These are phyloP conservation scores for Dasypolia templi DNA, from an alignment of 2,888 invertebrate species.

Conservation along the genomic window DNA sequence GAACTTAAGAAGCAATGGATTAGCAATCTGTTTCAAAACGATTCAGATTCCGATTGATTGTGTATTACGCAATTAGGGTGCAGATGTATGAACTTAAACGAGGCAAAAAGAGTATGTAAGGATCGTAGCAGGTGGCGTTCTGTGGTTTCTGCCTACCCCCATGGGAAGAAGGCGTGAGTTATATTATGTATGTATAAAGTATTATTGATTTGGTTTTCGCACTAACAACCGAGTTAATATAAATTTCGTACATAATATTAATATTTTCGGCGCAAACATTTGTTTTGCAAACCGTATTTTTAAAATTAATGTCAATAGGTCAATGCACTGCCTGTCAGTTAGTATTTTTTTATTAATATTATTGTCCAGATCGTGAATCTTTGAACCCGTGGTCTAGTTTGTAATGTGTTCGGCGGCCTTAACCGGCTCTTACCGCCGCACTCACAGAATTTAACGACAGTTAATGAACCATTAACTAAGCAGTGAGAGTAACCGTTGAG, in stretches of 20 bases:
- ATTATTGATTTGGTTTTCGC: not conserved
- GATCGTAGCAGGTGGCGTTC: too few species aligned
- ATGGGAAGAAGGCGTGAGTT: too few species aligned
- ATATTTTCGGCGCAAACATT: not conserved
- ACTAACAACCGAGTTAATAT: not conserved
- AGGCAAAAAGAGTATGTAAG: too few species aligned
- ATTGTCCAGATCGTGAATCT: slow-evolving; percentile 26
- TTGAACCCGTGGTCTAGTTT: slow-evolving; percentile 41
- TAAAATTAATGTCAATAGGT: slow-evolving; percentile 62
- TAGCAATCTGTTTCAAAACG: too few species aligned
- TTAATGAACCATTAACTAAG: not conserved
- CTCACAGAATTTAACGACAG: not conserved
- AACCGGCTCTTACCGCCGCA: not conserved
- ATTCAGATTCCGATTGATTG: too few species aligned
- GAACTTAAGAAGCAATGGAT: too few species aligned
- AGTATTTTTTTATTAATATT: slow-evolving; percentile 54
- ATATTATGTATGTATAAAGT: too few species aligned
- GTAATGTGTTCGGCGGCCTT: slow-evolving; percentile 4
- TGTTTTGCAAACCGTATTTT: slow-evolving; percentile 34
- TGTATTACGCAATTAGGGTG: too few species aligned
- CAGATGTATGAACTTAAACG: too few species aligned
- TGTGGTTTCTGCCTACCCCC: too few species aligned
- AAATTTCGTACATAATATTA: not conserved
- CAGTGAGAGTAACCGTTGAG: not conserved
- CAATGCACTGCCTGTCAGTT: slow-evolving; percentile 40